Base-by-base conservation (phyloP, 2,113 vertebrate genomes). In the Ramphastos sulfuratus region DNA sequence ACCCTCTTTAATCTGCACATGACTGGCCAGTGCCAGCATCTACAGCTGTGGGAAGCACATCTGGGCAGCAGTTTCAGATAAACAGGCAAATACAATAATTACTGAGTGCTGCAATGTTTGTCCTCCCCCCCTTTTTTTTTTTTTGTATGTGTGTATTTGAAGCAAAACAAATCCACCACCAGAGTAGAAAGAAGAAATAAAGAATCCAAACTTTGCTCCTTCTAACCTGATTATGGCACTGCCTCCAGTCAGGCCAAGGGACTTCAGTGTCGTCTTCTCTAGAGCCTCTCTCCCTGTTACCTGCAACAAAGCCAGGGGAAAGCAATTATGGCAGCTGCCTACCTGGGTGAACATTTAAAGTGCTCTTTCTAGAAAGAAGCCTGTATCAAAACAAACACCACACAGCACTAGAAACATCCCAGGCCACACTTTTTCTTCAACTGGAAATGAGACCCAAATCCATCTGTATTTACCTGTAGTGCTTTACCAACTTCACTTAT, bases 141-240 rank as follows among this genome's bases (percentile, higher is more conserved):
- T 59, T 52, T 6, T 24, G 12, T 52, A 11, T 52, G 50, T 52
- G 23, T 52, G 12, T 66, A 80, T 48, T 78, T 83, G 39, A 88
- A 96, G 87, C 35, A 81, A 92, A 95, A 94, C 56, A 54, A 95
- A 91, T 93, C 71, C 63, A 79, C 48, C 64, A 72, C 31, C n/a
- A 37, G 20, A 83, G 44, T 61, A 33, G 67, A 94, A 91, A 83
- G 14, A 6, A 54, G 87, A 90, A 80, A 88, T 12, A 82, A 94
- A 78, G n/a, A 64, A 20, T 15, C 15, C 54, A 67, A 92, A 87
- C 56, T 78, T 44, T 50, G 64, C 42, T 87, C 54, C 63, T 89
- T 56, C 96, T 84, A 82, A 99, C 99, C 99, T 99, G 97, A 99
- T 93, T 59, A 98, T 98, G 89, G 99, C 99, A 84, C 96, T 99